phyloP scores from a whole-genome alignment of 2,888 invertebrate genomes.

The Cephus nigrinus region DNA sequence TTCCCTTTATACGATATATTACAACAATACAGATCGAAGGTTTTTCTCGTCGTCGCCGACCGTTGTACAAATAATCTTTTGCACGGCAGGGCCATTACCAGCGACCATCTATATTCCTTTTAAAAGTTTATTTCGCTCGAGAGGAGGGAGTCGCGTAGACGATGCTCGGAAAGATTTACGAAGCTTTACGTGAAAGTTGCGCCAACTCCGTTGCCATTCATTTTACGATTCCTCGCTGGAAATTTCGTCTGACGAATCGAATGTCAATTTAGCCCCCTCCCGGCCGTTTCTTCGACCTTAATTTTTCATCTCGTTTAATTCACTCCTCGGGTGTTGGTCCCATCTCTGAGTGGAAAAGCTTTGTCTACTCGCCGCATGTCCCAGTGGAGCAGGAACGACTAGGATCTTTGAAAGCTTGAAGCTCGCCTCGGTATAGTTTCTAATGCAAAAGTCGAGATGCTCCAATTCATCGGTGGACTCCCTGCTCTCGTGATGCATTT shows the following conservation, averaged over 20 bases:
- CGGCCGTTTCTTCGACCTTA: background rate
- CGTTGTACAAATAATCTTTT: background rate
- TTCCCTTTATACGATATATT: conserved; percentile 8
- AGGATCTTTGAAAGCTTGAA: background rate
- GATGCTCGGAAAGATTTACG: background rate
- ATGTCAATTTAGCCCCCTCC: background rate
- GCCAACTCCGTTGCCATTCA: background rate
- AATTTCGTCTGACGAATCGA: background rate
- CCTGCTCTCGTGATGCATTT: conserved; percentile 12
- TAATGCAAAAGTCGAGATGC: background rate
- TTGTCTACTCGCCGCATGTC: background rate
- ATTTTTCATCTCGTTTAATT: background rate
- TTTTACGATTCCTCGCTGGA: background rate
- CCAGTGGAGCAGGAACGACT: background rate
- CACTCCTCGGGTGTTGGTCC: conserved; percentile 26
- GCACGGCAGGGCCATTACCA: background rate
- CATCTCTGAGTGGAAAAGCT: conserved; percentile 23
- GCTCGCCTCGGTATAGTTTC: background rate
- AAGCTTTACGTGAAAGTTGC: background rate
- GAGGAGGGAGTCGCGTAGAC: background rate
- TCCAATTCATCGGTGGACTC: background rate
- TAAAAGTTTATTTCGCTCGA: background rate
- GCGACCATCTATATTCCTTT: background rate
- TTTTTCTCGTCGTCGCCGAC: background rate
- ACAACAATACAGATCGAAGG: conserved; percentile 25